Base-by-base conservation (phyloP, 23 tunicate species). In the Pegea sp. region DNA sequence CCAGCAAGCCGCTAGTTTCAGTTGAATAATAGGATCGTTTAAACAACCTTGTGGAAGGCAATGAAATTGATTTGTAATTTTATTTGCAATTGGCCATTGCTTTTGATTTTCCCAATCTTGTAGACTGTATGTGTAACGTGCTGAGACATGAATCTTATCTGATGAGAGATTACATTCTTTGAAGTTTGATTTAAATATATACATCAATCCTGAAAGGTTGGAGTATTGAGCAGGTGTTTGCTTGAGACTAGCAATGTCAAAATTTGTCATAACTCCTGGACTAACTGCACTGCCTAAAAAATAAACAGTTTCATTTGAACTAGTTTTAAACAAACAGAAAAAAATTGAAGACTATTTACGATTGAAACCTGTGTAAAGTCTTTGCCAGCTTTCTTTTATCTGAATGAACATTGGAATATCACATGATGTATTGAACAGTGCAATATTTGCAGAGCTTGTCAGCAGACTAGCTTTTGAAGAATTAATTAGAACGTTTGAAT, bases 371-470 rank as follows among this genome's bases (percentile, higher is more conserved):
- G 72, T 49, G 66, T 54, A 91, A 65, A 79, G 44, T 52, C 71
- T 48, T 28, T 87, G 57, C 81, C 81, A 78, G 30, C 64, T 67
- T 44, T 78, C 74, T 62, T 77, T 67, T 33, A 91, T 54, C 48
- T 91, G 93, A n/a, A 91, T 58, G 68, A 91, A 91, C 19, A 91
- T 42, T 4, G 99, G 99, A 63, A 72, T 56, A 44, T 91, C 76
- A 49, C 99, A 91, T 1, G 70, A 56, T 11, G 86, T 58, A 63
- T 91, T 88, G 30, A 44, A 48, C 27, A 91, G 48, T 3, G 90
- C 93, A 22, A 69, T 57, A 31, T 69, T 26, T 5, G 60, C 76
- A 1, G 99, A 84, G 54, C 99, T 68, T 26, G 53, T 26, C 31
- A 78, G 50, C 6, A 72, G 57, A 44, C 79, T 71, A 48, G 66